Evolutionary conservation across 1,140 invertebrate species (phyloP), one percentile per base, ranked within the genome.

Genomic region (Cydia amplana): DNA sequence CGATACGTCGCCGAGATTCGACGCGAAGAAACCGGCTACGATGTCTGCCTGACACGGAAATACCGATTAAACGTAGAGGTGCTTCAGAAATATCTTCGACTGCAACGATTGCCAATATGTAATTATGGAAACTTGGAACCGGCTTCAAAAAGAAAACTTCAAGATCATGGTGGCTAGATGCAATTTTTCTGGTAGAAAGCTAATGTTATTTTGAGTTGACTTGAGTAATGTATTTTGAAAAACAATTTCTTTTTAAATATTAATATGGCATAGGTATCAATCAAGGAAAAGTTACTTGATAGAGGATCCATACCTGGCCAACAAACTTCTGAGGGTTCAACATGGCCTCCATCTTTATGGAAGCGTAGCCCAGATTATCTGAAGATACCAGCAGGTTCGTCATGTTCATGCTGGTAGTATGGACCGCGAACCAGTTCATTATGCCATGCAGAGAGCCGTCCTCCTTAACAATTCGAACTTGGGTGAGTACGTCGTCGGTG

Each of bases 371-470:
- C 65, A 99, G 96, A 89, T 99, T 99, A 88, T 99, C 98, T n/a
- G 97, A 96, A 5, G 97, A 97, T 4, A 99, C 93, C n/a, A 98
- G 94, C 32, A 91, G 93, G 87, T 99, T 99, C 3, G 97, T 98
- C 86, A 98, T 98, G 87, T 99, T 99, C 97, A 99, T 98, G 65
- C 97, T 98, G 2, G 97, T 98, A 0, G 97, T 96, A 89, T 99
- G 98, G 0, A 99, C 97, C 0, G 98, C 95, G 90, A 97, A 99
- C 98, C 98, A 99, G 87, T 96, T 98, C 77, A 98, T 95, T 0
- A 95, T 95, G 0, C 97, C 97, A 23, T 96, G 80, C 0, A 95
- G 82, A 2, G 73, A 93, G 73, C 95, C 94, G 77, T 95, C 93
- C 36, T 93, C 89, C 1, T 92, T 93, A n/a, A 95, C 90, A 74